Evolutionary conservation across 2,797 vertebrate species (phyloP), one percentile per base, ranked within the genome.

Genomic region (Sebastes itinus): DNA sequence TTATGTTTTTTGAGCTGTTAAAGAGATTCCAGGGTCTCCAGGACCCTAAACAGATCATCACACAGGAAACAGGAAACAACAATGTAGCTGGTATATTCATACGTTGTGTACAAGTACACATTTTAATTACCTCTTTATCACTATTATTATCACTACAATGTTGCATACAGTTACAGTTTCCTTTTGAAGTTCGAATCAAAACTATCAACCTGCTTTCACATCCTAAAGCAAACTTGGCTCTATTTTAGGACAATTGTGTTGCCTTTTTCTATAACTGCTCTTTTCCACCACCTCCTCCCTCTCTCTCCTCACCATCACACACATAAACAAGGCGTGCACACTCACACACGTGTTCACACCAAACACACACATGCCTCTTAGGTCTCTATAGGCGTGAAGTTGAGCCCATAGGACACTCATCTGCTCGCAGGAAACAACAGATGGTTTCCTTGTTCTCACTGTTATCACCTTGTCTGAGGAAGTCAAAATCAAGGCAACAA

Each of bases 401-500:
- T 78, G 72, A 90, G 88, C 92, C 87, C 88, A 90, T 30, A 86
- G 92, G 88, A 92, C 85, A 84, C 77, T 91, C 91, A 77, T 89
- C 88, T 93, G 90, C 73, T 91, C 67, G 23, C 60, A 83, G 81
- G 75, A 81, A 89, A 92, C 86, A 90, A 85, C 92, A 93, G 92
- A 94, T 94, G 90, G 89, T 88, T 92, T 92, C 69, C 86, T 86
- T 87, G 78, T 87, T 92, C 80, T 90, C 86, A n/a, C 73, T 59
- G 63, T 67, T 67, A 81, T 88, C 89, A 86, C 87, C 86, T 90
- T 87, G 84, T 93, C 84, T 80, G 76, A 77, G 80, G 74, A 90
- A 91, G 90, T 89, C 87, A 80, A 38, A 84, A 84, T 82, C 83
- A 88, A 80, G 77, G 78, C 65, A 85, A 72, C 89, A 85, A 73